Percentiles rank a stretch among this genome's conserved stretches.
phyloP scores from a whole-genome alignment of 2,797 vertebrate species.

The Hydrophis major region DNA sequence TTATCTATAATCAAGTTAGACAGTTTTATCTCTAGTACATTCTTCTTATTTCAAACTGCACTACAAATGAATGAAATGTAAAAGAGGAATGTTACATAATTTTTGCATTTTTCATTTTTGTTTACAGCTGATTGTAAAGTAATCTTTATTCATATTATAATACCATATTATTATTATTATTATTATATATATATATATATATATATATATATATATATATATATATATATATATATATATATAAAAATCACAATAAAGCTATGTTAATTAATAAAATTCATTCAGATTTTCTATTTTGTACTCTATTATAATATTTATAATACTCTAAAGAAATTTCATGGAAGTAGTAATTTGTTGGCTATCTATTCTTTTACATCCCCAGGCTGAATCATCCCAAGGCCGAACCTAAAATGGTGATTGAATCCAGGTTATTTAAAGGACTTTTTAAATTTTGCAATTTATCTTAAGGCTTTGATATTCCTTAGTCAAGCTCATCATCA shows the following conservation, averaged over 20 bases:
- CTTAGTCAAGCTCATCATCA: neutral
- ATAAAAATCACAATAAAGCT: slow-evolving; percentile 32
- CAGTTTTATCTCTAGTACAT: slow-evolving; percentile 6
- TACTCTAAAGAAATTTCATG: neutral
- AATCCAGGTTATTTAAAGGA: neutral
- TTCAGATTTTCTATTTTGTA: slow-evolving; percentile 26
- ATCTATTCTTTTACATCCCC: neutral
- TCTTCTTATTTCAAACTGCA: neutral
- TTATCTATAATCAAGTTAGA: slow-evolving; percentile 21
- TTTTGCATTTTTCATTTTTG: slow-evolving; percentile 1
- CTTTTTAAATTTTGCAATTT: neutral
- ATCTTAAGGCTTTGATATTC: neutral
- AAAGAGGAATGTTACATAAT: neutral
- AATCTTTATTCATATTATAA: neutral
- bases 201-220: neutral
- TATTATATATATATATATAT: too few relatives aligned
- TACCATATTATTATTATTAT: neutral
- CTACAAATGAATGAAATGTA: neutral
- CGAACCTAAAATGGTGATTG: neutral
- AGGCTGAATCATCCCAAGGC: neutral
- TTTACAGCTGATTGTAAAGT: neutral
- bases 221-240: neutral
- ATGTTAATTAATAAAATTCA: slow-evolving; percentile 11
- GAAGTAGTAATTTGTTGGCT: neutral
- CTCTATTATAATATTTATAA: neutral